Percentiles rank a stretch among this genome's conserved stretches.
Conservation (phyloP, 2,113 vertebrate species). For the Ciconia stormi region DNA sequence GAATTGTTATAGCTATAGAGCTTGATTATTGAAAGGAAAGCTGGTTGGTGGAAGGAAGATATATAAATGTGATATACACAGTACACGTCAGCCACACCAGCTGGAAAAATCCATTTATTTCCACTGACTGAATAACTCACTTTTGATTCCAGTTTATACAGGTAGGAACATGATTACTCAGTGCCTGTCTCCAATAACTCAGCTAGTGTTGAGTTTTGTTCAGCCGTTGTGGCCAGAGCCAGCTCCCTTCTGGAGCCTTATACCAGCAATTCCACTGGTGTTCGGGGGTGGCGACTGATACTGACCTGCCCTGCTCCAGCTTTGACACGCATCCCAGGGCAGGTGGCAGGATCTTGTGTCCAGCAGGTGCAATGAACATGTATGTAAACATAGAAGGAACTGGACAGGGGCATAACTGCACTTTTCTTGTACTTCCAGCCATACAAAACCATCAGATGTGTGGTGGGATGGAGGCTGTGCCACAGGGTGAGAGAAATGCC, state of each 20-base stretch:
- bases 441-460: not conserved
- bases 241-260: not conserved
- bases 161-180: slow-evolving; percentile 50
- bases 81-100: slow-evolving; percentile 26
- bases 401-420: not conserved
- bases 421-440: not conserved
- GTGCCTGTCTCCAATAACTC: slow-evolving; percentile 1
- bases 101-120: slow-evolving; percentile 68
- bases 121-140: slow-evolving; percentile 56
- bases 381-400: not conserved
- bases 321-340: not conserved
- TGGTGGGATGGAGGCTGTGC: not conserved
- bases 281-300: not conserved
- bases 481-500: not conserved
- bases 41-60: slow-evolving; percentile 43
- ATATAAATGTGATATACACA: slow-evolving; percentile 60
- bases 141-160: slow-evolving; percentile 53
- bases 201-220: not conserved
- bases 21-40: slow-evolving; percentile 54
- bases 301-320: not conserved
- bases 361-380: not conserved
- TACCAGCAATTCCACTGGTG: not conserved
- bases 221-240: not conserved
- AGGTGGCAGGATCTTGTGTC: not conserved
- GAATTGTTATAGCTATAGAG: slow-evolving; percentile 56